Percentiles rank a stretch among this genome's conserved stretches.
Conservation (phyloP, 1,140 invertebrate genomes). For the Drosophila nebulosa region DNA sequence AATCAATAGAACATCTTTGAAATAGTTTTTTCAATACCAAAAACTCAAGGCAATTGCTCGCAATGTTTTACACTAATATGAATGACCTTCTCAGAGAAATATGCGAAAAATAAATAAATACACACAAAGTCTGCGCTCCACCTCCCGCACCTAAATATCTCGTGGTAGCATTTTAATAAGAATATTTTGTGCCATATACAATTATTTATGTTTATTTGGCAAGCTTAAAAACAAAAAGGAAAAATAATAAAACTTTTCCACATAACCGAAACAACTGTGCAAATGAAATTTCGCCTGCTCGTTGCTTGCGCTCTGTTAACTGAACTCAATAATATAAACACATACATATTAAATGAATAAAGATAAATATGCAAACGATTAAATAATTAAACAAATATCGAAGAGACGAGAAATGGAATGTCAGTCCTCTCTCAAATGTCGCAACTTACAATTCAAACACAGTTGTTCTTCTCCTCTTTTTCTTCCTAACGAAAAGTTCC, state of each 20-base stretch:
- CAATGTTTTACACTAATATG: background rate
- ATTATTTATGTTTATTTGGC: constrained; percentile 45
- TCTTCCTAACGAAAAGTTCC: constrained; percentile 14
- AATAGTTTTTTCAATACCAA: background rate
- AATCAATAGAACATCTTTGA: background rate
- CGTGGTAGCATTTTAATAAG: background rate
- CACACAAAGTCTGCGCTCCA: background rate
- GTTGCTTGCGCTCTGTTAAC: background rate
- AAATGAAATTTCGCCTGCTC: constrained; percentile 52
- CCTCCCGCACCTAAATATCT: too few relatives aligned
- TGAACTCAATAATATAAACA: constrained; percentile 41
- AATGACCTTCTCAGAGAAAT: constrained; percentile 8
- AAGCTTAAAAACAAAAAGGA: constrained; percentile 19
- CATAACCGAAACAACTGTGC: constrained; percentile 53
- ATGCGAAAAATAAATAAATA: constrained; percentile 43
- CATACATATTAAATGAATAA: background rate
- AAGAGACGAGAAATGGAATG: background rate
- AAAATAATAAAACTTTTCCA: constrained; percentile 25
- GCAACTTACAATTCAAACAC: constrained; percentile 55
- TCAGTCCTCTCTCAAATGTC: constrained; percentile 21
- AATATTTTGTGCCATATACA: constrained; percentile 50
- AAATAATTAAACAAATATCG: constrained; percentile 21
- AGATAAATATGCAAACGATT: background rate
- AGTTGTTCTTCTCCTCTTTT: constrained; percentile 40
- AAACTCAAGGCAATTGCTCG: background rate